Base-by-base conservation (phyloP, 2,797 vertebrate species). In the Artibeus lituratus region DNA sequence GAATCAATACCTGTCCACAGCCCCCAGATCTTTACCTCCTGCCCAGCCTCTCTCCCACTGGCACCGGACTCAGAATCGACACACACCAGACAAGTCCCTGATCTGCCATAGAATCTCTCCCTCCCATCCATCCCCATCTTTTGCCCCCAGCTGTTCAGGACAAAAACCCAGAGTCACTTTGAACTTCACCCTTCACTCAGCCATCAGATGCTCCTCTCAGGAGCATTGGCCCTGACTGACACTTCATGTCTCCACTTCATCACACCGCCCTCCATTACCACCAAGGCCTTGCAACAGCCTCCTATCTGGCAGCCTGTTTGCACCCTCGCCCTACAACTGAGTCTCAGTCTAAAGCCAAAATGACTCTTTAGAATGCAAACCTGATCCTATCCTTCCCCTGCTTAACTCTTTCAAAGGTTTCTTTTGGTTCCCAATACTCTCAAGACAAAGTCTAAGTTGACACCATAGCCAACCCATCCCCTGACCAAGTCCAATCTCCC, bases 391-490 rank as follows among this genome's bases (percentile, higher is more conserved):
- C 6, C n/a, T 7, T 39, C 51, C 80, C 24, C 44, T 76, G 37
- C 47, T 85, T 55, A 51, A 73, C 59, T 10, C 35, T 37, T 29
- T 65, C 44, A 53, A 35, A 35, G 44, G 6, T 44, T 83, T 72
- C 55, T 51, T 7, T 8, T 22, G 47, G 32, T 26, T 78, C 47
- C 29, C 47, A 35, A 35, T n/a, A 47, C 67, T 94, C 90, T 87
- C 15, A 44, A 86, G 84, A 94, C 24, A 10, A 90, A 44, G 80
- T 39, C 51, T 57, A 89, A 83, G 44, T 15, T 5, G 42, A 51
- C 9, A 87, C 35, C 5, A 8, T 0, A 16, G 10, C 24, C 57
- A 2, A 32, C 6, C 37, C 1, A 1, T 70, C 35, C 42, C 42
- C 51, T 42, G 69, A 49, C 55, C 7, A 0, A 3, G n/a, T 70